A percentile compares a stretch with the other conserved stretches of the same genome.
phyloP scores from a whole-genome alignment of 2,888 invertebrate genomes.

The Rosalia funebris region DNA sequence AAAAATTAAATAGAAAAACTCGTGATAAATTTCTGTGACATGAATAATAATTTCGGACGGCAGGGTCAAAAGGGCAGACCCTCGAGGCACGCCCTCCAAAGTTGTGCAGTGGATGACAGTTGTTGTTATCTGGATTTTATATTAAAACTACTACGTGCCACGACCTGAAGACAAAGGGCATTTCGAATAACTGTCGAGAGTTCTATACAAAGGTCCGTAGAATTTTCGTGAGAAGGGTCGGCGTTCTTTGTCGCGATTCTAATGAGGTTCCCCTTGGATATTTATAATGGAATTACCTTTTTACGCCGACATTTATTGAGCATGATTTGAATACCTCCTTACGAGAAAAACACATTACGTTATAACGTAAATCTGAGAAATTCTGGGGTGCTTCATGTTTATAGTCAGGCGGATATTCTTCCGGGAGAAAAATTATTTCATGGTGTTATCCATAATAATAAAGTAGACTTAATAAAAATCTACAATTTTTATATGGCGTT shows the following conservation, averaged over 20 bases:
- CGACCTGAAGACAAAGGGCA: conserved; percentile 20
- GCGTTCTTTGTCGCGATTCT: conserved; percentile 21
- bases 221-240: conserved; percentile 9
- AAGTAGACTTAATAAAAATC: too few species aligned
- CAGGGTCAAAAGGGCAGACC: conserved; percentile 7
- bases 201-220: conserved; percentile 3
- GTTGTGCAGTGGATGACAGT: conserved; percentile 24
- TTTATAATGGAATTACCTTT: conserved; percentile 27
- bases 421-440: too few species aligned
- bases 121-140: conserved; percentile 28
- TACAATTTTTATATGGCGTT: too few species aligned
- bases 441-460: too few species aligned
- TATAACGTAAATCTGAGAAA: not conserved
- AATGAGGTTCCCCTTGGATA: conserved; percentile 19
- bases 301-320: conserved; percentile 22
- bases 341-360: not conserved
- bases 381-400: not conserved
- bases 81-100: conserved; percentile 4
- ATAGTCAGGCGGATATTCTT: too few species aligned
- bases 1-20: conserved; percentile 1
- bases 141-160: conserved; percentile 27
- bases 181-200: conserved; percentile 17
- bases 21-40: conserved; percentile 1
- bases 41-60: conserved; percentile 21
- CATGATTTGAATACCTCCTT: conserved; percentile 21